A percentile compares a stretch with the other conserved stretches of the same genome.
phyloP scores from a whole-genome alignment of 92 coral and sea anemone species.

The Siderastrea siderea region DNA sequence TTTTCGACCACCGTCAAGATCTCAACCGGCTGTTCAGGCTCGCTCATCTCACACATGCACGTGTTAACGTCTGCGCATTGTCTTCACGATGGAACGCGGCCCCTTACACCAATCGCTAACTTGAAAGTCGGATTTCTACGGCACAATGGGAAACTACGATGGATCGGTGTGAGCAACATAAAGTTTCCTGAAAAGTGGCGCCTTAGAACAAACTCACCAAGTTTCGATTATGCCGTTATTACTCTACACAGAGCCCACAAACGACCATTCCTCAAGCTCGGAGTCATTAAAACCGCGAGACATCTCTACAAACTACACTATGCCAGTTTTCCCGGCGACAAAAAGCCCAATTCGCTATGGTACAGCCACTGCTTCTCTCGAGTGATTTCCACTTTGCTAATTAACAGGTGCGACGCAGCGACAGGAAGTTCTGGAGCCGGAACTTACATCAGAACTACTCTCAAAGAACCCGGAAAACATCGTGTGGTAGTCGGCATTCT shows the following conservation, averaged over 20 bases:
- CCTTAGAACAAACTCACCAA: constrained; percentile 14
- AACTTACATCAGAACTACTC: constrained; percentile 48
- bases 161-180: constrained; percentile 59
- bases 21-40: constrained; percentile 89
- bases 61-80: constrained; percentile 97
- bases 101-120: constrained; percentile 44
- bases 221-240: constrained; percentile 81
- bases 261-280: constrained; percentile 67
- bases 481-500: constrained; percentile 79
- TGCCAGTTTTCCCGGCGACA: constrained; percentile 90
- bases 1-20: constrained; percentile 87
- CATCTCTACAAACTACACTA: constrained; percentile 60
- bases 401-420: constrained; percentile 79
- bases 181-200: constrained; percentile 68
- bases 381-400: constrained; percentile 47
- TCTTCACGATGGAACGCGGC: constrained; percentile 80
- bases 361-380: constrained; percentile 70
- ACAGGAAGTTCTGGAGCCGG: constrained; percentile 90
- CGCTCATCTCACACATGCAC: constrained; percentile 80
- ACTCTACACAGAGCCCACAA: constrained; percentile 57
- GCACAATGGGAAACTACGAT: constrained; percentile 59
- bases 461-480: neutral
- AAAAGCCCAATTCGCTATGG: constrained; percentile 73
- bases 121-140: constrained; percentile 82
- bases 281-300: constrained; percentile 27